phyloP scores from a whole-genome alignment of 2,113 vertebrate species.

The Genyomyrus donnyi region DNA sequence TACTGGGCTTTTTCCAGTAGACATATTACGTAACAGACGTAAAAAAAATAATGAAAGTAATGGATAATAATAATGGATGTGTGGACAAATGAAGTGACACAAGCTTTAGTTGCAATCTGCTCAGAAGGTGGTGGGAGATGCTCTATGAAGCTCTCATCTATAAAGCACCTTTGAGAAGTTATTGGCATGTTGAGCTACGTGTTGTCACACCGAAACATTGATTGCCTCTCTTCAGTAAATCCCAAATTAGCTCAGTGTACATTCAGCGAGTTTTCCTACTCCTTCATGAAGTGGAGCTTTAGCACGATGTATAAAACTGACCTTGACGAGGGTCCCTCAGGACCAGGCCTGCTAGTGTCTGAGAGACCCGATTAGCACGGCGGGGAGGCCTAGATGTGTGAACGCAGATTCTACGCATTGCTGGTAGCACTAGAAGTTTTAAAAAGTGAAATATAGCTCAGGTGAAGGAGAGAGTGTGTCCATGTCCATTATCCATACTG shows the following conservation, averaged over 20 bases:
- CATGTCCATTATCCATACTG: neutral
- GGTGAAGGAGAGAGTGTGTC: neutral
- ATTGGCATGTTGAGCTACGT: neutral
- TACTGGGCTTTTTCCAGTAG: no score
- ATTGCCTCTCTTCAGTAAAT: neutral
- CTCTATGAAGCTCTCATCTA: no score
- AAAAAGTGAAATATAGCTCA: neutral
- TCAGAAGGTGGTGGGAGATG: no score
- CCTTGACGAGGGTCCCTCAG: neutral
- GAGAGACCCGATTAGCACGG: neutral
- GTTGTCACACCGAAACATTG: neutral
- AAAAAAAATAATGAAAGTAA: no score
- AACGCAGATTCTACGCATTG: neutral
- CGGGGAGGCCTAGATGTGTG: neutral
- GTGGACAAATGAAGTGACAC: no score
- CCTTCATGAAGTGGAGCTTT: neutral
- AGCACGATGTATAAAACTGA: neutral
- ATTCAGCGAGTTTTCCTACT: neutral
- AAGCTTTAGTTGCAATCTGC: no score
- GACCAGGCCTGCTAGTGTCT: neutral
- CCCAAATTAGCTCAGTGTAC: neutral
- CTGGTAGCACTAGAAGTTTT: neutral
- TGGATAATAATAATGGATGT: no score
- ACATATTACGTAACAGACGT: no score
- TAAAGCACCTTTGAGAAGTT: neutral